Base-by-base conservation (phyloP, 1,140 invertebrate species). In the Trissolcus basalis region DNA sequence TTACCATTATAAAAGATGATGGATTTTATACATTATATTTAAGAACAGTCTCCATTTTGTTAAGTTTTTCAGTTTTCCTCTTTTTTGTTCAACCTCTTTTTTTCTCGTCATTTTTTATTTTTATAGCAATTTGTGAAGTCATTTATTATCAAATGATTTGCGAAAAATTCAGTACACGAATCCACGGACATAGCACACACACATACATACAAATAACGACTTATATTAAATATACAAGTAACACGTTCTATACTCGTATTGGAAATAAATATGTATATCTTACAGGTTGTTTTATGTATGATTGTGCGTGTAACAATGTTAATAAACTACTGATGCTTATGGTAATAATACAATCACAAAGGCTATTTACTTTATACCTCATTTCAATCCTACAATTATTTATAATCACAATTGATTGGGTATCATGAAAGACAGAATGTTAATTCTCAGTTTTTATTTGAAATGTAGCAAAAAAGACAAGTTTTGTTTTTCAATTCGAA, bases 271-370 rank as follows among this genome's bases (percentile, higher is more conserved):
- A 82, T 81, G 65, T 77, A 84, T 79, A 77, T 85, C 84, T 83
- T 83, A 82, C 78, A 85, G 81, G 84, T 86, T 86, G 84, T 86
- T 87, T 81, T 84, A 85, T 86, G 84, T 87, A 86, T 86, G 86
- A 86, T 83, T 87, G 85, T 86, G 84, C 83, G 84, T 86, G 84
- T 85, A 86, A 86, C 74, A 86, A 81, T 86, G 83, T 87, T 86
- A 87, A 86, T 86, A 87, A 87, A 85, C 82, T 84, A 71, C 68
- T 51, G 83, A 86, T 87, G 85, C 85, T 87, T 86, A 87, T 84
- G 83, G 83, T 73, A 77, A 73, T 35, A 43, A 65, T 45, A 44
- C 13, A 39, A 44, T 13, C 12, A n/a, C 12, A n/a, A n/a, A n/a
- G 11, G 12, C 12, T 44, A 12, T 44, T 44, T 44, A 13, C 12